phyloP scores from a whole-genome alignment of 2,888 invertebrate genomes.

The Agonum fuliginosum region DNA sequence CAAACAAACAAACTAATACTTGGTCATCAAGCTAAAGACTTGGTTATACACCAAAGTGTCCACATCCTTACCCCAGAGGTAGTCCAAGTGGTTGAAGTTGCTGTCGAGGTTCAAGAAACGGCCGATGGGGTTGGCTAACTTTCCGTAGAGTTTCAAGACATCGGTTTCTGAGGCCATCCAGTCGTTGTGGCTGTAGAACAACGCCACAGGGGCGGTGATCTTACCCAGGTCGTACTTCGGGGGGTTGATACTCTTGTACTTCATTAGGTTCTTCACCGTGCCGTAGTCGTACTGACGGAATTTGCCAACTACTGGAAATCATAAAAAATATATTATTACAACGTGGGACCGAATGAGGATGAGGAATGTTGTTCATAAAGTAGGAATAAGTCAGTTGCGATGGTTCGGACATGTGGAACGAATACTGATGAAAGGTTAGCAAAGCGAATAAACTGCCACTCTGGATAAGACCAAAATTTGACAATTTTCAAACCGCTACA shows the following conservation, averaged over 20 bases:
- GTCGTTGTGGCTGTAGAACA: constrained; percentile 77
- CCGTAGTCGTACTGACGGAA: constrained; percentile 75
- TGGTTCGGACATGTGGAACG: too few species aligned
- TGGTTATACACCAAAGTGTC: constrained; percentile 14
- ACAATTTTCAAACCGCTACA: too few species aligned
- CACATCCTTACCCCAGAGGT: constrained; percentile 12
- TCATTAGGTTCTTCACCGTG: constrained; percentile 71
- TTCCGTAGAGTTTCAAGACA: background rate
- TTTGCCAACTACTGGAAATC: constrained; percentile 57
- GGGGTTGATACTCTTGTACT: constrained; percentile 74
- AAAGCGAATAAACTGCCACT: too few species aligned
- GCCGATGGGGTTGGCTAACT: background rate
- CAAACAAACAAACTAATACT: background rate
- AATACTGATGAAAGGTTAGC: too few species aligned
- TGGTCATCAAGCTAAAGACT: background rate
- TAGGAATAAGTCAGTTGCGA: too few species aligned
- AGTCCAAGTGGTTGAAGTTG: constrained; percentile 22
- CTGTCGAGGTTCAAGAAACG: background rate
- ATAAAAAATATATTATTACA: background rate
- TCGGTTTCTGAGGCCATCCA: background rate
- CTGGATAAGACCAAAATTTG: too few species aligned
- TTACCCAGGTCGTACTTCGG: constrained; percentile 73
- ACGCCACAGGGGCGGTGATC: constrained; percentile 73
- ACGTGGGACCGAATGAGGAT: too few species aligned
- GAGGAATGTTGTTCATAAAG: too few species aligned